Evolutionary conservation across 2,113 vertebrate species (phyloP).

Genomic region (Cyprinus carpio): DNA sequence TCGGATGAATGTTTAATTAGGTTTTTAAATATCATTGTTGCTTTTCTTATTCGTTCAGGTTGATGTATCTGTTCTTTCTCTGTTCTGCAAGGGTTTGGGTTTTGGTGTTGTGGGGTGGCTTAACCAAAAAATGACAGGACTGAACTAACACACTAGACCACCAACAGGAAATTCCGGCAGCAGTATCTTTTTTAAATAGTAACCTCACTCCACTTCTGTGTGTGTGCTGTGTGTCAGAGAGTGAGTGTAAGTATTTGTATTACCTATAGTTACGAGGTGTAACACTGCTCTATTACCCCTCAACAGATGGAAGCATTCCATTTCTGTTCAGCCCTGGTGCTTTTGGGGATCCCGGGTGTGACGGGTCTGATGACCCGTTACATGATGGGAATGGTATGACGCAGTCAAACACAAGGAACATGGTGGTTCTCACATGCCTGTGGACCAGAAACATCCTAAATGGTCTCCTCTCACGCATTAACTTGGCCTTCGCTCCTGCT

Average conservation of each 20-base stretch:
- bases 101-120: slow-evolving; percentile 84
- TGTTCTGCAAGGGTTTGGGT: slow-evolving; percentile 80
- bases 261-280: neutral
- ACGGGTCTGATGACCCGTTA: slow-evolving; percentile 96
- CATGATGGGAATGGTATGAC: slow-evolving; percentile 90
- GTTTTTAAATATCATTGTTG: neutral
- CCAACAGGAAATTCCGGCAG: slow-evolving; percentile 88
- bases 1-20: neutral
- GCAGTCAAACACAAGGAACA: slow-evolving; percentile 68
- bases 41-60: neutral
- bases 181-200: slow-evolving; percentile 68
- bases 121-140: slow-evolving; percentile 76
- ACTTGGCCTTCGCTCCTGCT: slow-evolving; percentile 92
- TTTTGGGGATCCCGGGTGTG: slow-evolving; percentile 89
- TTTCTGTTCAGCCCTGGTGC: slow-evolving; percentile 90
- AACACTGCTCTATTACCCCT: neutral
- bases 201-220: neutral
- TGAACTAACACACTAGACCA: slow-evolving; percentile 82
- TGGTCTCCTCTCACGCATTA: slow-evolving; percentile 90
- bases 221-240: neutral
- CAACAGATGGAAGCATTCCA: slow-evolving; percentile 89
- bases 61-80: neutral
- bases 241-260: neutral
- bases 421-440: slow-evolving; percentile 75
- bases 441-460: slow-evolving; percentile 86